Evolutionary conservation across 2,888 invertebrate genomes (phyloP).

Genomic region (Eupeodes latifasciatus): DNA sequence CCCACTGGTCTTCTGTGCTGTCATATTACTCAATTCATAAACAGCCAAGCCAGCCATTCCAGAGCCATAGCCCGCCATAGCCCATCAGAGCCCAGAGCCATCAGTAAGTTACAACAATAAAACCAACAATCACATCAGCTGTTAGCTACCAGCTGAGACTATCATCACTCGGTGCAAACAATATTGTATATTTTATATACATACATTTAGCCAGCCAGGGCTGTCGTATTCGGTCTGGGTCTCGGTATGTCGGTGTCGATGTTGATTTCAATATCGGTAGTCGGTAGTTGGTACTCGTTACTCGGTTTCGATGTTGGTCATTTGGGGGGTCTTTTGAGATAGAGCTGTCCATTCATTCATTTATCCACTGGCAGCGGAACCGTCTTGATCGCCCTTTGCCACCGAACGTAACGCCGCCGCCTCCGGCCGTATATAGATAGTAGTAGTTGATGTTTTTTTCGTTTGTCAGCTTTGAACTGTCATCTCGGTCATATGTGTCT

Average conservation of each 20-base stretch:
- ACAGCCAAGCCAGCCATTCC: neutral
- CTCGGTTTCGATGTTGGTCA: slow-evolving; percentile 40
- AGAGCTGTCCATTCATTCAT: slow-evolving; percentile 73
- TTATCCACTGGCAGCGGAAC: slow-evolving; percentile 68
- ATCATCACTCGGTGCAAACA: slow-evolving; percentile 51
- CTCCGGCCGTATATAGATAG: neutral
- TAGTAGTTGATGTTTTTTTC: slow-evolving; percentile 1
- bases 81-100: no score
- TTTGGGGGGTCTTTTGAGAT: slow-evolving; percentile 54
- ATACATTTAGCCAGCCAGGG: slow-evolving; percentile 31
- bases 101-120: slow-evolving; percentile 11
- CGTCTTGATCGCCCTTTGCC: slow-evolving; percentile 58
- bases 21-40: slow-evolving; percentile 41
- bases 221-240: slow-evolving; percentile 10
- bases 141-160: slow-evolving; percentile 44
- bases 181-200: neutral
- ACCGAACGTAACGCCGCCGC: no score
- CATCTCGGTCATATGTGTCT: slow-evolving; percentile 17
- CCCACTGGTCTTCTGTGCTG: slow-evolving; percentile 36
- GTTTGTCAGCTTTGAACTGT: slow-evolving; percentile 31
- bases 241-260: neutral
- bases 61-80: neutral
- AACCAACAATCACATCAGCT: slow-evolving; percentile 25
- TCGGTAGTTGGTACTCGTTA: neutral
- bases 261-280: slow-evolving; percentile 3